phyloP scores from a whole-genome alignment of 2,797 vertebrate species.

The Trichosurus vulpecula region DNA sequence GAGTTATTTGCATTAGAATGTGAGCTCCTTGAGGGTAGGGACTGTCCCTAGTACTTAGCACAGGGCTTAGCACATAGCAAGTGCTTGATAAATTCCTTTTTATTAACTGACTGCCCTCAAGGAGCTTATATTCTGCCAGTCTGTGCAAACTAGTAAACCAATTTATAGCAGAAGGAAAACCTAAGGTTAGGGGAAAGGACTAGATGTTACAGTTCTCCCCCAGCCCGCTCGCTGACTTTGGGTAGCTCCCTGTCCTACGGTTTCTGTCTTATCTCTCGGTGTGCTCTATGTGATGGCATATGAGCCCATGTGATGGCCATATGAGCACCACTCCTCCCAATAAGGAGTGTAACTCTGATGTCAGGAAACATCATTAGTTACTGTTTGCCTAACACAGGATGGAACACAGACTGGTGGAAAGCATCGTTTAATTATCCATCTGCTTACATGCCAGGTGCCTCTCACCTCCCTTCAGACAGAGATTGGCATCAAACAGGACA shows the following conservation, averaged over 20 bases:
- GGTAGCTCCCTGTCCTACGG: not conserved
- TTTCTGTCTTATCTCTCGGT: constrained; percentile 30
- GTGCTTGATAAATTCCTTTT: not conserved
- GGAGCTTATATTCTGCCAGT: not conserved
- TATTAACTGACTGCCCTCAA: not conserved
- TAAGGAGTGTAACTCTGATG: constrained; percentile 26
- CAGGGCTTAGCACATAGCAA: not conserved
- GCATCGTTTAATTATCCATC: constrained; percentile 66
- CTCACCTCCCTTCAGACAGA: not conserved
- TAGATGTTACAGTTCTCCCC: constrained; percentile 6
- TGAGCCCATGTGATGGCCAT: constrained; percentile 60
- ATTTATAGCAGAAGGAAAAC: not conserved
- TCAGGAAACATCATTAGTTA: constrained; percentile 57
- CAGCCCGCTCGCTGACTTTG: constrained; percentile 54
- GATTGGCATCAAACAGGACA: constrained; percentile 57
- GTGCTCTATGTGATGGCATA: constrained; percentile 56
- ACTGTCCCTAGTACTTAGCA: not conserved
- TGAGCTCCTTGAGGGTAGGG: not conserved
- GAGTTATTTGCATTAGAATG: not conserved
- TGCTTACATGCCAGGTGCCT: constrained; percentile 57
- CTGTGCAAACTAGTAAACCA: not conserved
- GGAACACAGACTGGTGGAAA: constrained; percentile 40
- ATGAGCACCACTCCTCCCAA: constrained; percentile 44
- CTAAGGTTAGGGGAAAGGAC: not conserved
- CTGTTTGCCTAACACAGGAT: constrained; percentile 58